Base-by-base conservation (phyloP, 1,140 invertebrate species). In the Drosophila aff. region DNA sequence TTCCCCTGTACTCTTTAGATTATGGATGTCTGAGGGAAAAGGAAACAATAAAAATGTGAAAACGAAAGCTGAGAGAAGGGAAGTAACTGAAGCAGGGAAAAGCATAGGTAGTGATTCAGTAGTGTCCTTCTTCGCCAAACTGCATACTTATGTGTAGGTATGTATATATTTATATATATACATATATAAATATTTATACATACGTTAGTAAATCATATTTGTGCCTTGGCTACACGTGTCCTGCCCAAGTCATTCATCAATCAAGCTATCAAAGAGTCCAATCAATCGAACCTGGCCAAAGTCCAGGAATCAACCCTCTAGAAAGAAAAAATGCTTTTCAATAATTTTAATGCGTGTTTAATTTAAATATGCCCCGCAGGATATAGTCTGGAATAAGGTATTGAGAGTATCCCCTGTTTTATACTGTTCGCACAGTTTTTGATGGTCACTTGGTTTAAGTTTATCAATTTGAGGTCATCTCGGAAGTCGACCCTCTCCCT, bases 191-290 rank as follows among this genome's bases (percentile, higher is more conserved):
- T 26, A 26, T 26, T 26, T 26, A 26, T 26, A 26, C 23, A 26
- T 26, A 3, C 23, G 23, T 26, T 26, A 26, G 23, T 26, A 26
- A 28, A 0, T 4, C 7, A 16, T 3, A 36, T 9, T 9, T 0
- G 16, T 57, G 28, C 15, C 6, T n/a, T 57, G 23, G 23, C 18
- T 18, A 38, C 73, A 76, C 71, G 71, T 76, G 60, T 40, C 52
- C 40, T 43, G 26, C 62, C 11, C 40, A 33, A 53, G 41, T 33
- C 50, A 13, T 15, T 55, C 63, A 77, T 77, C 75, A 77, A 77
- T 76, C 75, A 77, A 77, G 21, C 66, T 36, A 73, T 71, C 44
- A 43, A 59, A 72, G 43, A 21, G 55, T 49, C 43, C 59, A 68
- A 76, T 77, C 73, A 76, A 61, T 67, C 33, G 63, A 61, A 67